Evolutionary conservation across 2,797 vertebrate genomes (phyloP).

Genomic region (Lindbergichthys nudifrons): DNA sequence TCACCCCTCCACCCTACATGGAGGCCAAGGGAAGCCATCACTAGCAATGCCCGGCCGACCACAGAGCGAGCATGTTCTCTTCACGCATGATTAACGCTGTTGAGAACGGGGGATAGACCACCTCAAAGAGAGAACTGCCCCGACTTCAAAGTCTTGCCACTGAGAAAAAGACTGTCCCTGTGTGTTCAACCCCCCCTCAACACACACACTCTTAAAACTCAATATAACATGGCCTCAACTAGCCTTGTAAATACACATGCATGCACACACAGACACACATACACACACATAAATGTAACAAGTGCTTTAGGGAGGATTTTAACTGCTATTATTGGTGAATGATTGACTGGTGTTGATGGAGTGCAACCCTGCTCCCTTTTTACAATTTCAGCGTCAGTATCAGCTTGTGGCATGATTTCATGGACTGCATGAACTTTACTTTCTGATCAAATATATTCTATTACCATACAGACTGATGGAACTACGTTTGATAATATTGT

Average conservation of each 20-base stretch:
- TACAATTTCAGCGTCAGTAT: slow-evolving; percentile 7
- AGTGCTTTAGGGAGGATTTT: slow-evolving; percentile 58
- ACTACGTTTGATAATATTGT: neutral
- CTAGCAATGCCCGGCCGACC: slow-evolving; percentile 68
- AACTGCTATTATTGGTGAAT: slow-evolving; percentile 66
- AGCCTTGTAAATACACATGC: slow-evolving; percentile 64
- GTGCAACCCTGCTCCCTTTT: slow-evolving; percentile 15
- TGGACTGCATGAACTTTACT: slow-evolving; percentile 22
- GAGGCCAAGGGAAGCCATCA: slow-evolving; percentile 66
- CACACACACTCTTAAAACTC: slow-evolving; percentile 57
- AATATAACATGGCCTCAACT: slow-evolving; percentile 69
- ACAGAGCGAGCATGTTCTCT: slow-evolving; percentile 78
- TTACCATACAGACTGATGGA: slow-evolving; percentile 3
- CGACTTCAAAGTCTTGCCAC: slow-evolving; percentile 80
- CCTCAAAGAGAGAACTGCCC: slow-evolving; percentile 81
- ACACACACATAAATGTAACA: slow-evolving; percentile 54
- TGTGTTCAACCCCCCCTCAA: slow-evolving; percentile 21
- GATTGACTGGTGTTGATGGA: slow-evolving; percentile 70
- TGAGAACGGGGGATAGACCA: slow-evolving; percentile 77
- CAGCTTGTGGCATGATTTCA: slow-evolving; percentile 6
- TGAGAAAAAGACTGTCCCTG: slow-evolving; percentile 57
- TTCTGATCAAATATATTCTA: slow-evolving; percentile 23
- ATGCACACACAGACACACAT: slow-evolving; percentile 39
- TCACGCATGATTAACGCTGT: slow-evolving; percentile 84
- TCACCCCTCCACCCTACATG: slow-evolving; percentile 35